These are phyloP conservation scores for Cosmopolites sordidus DNA, from an alignment of 2,888 invertebrate genomes.

Conservation along the genomic window DNA sequence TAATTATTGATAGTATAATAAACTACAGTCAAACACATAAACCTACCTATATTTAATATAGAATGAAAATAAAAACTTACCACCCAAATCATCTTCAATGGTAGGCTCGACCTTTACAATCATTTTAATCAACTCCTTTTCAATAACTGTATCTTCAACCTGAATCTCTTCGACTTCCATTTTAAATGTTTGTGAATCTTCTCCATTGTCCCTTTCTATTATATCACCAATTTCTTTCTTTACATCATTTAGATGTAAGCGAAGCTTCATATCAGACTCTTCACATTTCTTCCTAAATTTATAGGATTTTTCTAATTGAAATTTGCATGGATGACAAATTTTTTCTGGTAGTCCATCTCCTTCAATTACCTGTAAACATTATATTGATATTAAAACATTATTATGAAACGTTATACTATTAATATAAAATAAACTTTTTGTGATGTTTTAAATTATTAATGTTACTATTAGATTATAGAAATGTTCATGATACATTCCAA, in stretches of 20 bases:
- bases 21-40: too few species aligned
- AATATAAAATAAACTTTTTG: too few species aligned
- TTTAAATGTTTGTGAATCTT: neutral
- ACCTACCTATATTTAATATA: too few species aligned
- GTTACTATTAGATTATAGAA: too few species aligned
- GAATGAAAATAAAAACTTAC: too few species aligned
- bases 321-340: conserved; percentile 66
- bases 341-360: conserved; percentile 64
- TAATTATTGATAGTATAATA: too few species aligned
- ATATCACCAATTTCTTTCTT: conserved; percentile 44
- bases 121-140: conserved; percentile 18
- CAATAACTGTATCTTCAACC: conserved; percentile 12
- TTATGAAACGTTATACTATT: too few species aligned
- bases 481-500: too few species aligned
- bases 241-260: conserved; percentile 60
- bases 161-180: conserved; percentile 16
- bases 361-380: conserved; percentile 52
- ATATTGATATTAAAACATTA: too few species aligned
- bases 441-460: too few species aligned
- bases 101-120: conserved; percentile 28
- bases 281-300: conserved; percentile 71
- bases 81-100: conserved; percentile 45
- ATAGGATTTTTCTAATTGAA: conserved; percentile 67
- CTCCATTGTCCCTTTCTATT: conserved; percentile 23
- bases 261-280: conserved; percentile 61